Evolutionary conservation across 2,888 invertebrate genomes (phyloP).

Genomic region (Callosobruchus maculatus): DNA sequence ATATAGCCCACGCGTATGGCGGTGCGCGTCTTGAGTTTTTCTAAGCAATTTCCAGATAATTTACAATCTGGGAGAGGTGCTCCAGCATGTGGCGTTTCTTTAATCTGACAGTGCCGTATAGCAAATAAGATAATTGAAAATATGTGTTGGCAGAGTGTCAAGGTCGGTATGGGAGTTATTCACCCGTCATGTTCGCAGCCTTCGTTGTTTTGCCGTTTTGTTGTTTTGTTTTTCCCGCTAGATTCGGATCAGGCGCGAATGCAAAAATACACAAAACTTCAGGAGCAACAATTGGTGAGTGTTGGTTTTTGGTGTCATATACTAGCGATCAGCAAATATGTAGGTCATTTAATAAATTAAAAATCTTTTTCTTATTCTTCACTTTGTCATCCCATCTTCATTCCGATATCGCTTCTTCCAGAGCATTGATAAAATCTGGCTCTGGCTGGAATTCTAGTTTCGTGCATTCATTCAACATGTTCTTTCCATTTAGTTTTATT

Average conservation of each 20-base stretch:
- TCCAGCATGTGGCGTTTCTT: slow-evolving; percentile 44
- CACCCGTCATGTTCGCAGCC: slow-evolving; percentile 16
- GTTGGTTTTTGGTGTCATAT: background rate
- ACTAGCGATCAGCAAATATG: no score
- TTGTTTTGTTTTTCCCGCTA: background rate
- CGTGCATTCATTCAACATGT: no score
- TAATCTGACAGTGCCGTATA: slow-evolving; percentile 47
- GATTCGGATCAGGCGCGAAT: background rate
- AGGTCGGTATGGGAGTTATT: slow-evolving; percentile 41
- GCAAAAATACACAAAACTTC: background rate
- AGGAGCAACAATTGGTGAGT: background rate
- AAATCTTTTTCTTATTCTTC: no score
- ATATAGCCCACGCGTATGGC: slow-evolving; percentile 17
- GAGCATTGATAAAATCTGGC: no score
- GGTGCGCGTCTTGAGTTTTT: slow-evolving; percentile 22
- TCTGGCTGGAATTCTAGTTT: no score
- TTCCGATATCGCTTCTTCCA: no score
- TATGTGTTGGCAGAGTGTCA: slow-evolving; percentile 48
- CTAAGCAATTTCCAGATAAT: slow-evolving; percentile 34
- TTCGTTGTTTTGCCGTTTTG: background rate
- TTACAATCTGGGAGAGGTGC: slow-evolving; percentile 38
- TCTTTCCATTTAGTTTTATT: no score
- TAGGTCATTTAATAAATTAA: no score
- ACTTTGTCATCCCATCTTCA: no score
- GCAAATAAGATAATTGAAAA: slow-evolving; percentile 49